A percentile compares a stretch with the other conserved stretches of the same genome.
Evolutionary conservation across 2,113 vertebrate genomes (phyloP).

Genomic region (Alligator mississippiensis): DNA sequence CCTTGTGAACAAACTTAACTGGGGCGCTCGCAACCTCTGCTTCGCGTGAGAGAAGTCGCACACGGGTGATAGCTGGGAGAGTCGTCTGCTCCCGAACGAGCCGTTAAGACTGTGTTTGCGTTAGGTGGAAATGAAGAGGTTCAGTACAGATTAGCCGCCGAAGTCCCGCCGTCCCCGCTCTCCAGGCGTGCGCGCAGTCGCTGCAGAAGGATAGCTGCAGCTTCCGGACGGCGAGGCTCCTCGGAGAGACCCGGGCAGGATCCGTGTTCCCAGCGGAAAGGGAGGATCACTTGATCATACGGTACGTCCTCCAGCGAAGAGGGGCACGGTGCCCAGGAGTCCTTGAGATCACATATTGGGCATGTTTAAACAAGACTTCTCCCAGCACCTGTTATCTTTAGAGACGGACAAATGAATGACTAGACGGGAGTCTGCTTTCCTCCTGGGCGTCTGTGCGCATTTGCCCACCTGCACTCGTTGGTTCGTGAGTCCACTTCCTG

Average conservation of each 20-base stretch:
- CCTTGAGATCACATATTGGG: neutral
- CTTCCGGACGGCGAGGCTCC: neutral
- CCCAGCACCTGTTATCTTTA: neutral
- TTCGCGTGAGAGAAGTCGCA: constrained; percentile 55
- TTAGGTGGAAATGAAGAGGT: constrained; percentile 42
- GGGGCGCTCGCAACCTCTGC: constrained; percentile 51
- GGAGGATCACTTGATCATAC: neutral
- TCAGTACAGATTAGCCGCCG: constrained; percentile 32
- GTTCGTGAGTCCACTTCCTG: neutral
- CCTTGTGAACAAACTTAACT: constrained; percentile 58
- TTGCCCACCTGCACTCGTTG: accelerated
- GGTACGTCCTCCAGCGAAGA: neutral
- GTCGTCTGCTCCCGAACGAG: constrained; percentile 46
- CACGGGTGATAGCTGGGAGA: constrained; percentile 46
- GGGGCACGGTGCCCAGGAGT: neutral
- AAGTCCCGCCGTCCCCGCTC: neutral
- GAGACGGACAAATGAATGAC: neutral
- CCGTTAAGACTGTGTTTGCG: constrained; percentile 32
- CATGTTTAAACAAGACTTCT: neutral
- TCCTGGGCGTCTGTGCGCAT: neutral
- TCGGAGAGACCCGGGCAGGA: neutral
- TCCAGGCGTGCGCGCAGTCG: neutral
- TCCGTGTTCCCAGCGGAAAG: neutral
- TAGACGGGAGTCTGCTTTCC: neutral
- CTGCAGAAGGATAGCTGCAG: neutral